Evolutionary conservation across 2,113 vertebrate genomes (phyloP).

Genomic region (Physeter macrocephalus): DNA sequence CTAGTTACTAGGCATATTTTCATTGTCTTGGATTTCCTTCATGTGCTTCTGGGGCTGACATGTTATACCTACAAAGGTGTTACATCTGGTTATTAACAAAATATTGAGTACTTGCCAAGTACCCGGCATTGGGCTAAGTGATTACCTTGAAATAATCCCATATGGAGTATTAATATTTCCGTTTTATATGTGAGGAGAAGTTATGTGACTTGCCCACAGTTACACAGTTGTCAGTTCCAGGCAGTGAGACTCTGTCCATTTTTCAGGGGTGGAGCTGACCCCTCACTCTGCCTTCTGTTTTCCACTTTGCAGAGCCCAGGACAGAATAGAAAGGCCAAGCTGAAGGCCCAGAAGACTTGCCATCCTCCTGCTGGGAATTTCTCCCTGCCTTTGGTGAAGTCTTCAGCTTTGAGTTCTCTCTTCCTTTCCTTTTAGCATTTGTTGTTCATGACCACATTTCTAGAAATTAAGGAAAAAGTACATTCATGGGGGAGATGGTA

Average conservation of each 20-base stretch:
- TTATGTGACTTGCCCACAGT: too few species aligned
- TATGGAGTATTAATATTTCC: neutral
- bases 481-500: neutral
- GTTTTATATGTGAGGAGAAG: neutral
- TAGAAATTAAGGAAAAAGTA: neutral
- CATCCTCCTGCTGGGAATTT: neutral
- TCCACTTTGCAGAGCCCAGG: neutral
- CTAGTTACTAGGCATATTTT: neutral
- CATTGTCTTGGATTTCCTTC: neutral
- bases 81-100: neutral
- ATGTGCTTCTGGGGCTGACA: neutral
- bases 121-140: neutral
- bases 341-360: neutral
- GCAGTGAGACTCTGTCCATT: fast-evolving
- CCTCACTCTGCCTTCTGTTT: neutral
- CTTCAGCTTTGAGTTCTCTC: neutral
- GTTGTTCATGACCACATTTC: neutral
- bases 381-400: neutral
- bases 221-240: neutral
- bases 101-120: neutral
- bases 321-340: neutral
- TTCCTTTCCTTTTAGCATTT: neutral
- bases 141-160: neutral
- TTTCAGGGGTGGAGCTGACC: neutral
- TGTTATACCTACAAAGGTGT: neutral